These are phyloP conservation scores for Nothoprocta perdicaria DNA, from an alignment of 2,113 vertebrate species.

Conservation along the genomic window DNA sequence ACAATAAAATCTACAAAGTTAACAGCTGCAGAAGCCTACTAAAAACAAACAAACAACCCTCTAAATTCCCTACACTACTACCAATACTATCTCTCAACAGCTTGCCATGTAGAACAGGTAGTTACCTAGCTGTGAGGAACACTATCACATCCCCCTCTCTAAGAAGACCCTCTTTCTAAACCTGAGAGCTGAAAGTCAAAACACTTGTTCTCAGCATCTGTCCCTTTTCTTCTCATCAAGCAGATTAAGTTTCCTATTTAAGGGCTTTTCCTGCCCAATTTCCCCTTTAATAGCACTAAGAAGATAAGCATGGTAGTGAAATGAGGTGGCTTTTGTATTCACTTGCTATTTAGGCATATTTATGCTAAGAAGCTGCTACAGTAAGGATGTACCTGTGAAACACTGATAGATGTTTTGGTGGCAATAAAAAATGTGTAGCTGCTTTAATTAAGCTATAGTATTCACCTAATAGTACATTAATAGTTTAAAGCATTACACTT, in stretches of 20 bases:
- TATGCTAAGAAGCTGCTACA: rapidly evolving
- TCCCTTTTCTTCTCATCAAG: neutral
- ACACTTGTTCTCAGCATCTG: neutral
- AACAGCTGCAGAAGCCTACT: neutral
- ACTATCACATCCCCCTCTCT: too few species aligned
- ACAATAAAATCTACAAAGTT: neutral
- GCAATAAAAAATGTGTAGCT: neutral
- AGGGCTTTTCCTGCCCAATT: neutral
- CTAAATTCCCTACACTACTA: rapidly evolving
- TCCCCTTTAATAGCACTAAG: rapidly evolving
- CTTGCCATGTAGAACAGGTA: rapidly evolving
- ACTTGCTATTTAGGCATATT: rapidly evolving
- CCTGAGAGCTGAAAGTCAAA: neutral
- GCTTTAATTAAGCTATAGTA: neutral
- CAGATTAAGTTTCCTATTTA: neutral
- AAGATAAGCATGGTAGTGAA: neutral
- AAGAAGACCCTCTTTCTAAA: neutral
- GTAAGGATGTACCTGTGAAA: rapidly evolving
- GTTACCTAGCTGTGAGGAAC: rapidly evolving
- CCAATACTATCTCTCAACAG: rapidly evolving
- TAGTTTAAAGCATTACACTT: neutral
- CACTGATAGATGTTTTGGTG: rapidly evolving
- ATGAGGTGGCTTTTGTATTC: rapidly evolving
- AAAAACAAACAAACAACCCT: neutral
- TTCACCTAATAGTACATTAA: rapidly evolving